These are phyloP conservation scores for Saccostrea cuccullata DNA, from an alignment of 1,140 invertebrate species.

Conservation along the genomic window DNA sequence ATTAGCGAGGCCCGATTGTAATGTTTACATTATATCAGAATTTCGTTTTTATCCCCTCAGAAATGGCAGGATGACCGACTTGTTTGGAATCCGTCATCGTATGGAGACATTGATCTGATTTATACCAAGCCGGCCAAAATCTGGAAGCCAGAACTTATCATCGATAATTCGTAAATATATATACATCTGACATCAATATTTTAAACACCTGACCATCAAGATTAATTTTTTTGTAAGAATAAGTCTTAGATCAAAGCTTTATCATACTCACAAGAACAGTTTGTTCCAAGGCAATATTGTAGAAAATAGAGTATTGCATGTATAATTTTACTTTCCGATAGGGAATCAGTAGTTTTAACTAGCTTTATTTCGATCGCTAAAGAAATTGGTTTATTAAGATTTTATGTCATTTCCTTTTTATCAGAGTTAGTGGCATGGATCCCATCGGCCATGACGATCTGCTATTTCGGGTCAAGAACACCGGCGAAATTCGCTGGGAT, in stretches of 20 bases:
- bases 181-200: not conserved
- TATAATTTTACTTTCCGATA: too few species aligned
- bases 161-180: conserved; percentile 48
- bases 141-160: conserved; percentile 58
- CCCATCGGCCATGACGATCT: conserved; percentile 31
- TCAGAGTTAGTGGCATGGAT: conserved; percentile 40
- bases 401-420: not conserved
- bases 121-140: conserved; percentile 37
- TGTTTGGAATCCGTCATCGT: conserved; percentile 30
- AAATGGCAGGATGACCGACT: conserved; percentile 53
- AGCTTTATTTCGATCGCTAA: too few species aligned
- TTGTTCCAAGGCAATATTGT: too few species aligned
- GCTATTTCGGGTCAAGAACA: conserved; percentile 20
- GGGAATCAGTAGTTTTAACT: too few species aligned
- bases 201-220: not conserved
- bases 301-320: too few species aligned
- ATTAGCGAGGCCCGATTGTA: too few species aligned
- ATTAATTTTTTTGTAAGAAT: too few species aligned
- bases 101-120: conserved; percentile 54
- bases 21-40: not conserved
- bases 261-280: too few species aligned
- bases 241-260: too few species aligned
- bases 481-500: conserved; percentile 59
- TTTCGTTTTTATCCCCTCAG: conserved; percentile 2
- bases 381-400: too few species aligned